Conservation (phyloP, 2,797 vertebrate genomes). For the Pantherophis vulpinus region DNA sequence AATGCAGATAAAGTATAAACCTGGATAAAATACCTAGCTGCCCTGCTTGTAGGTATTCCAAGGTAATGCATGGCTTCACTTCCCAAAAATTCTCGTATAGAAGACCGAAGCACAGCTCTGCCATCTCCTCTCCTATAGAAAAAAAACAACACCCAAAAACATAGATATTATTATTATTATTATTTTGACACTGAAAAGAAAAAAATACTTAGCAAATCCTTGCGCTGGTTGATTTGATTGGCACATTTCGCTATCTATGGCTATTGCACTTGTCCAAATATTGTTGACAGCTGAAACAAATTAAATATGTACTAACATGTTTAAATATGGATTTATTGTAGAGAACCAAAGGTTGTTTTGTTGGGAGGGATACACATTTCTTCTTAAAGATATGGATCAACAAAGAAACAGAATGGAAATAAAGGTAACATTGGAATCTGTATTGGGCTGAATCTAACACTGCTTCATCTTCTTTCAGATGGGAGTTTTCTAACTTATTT, state of each 20-base stretch:
- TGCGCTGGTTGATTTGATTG: neutral
- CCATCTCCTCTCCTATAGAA: constrained; percentile 77
- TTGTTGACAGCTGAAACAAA: neutral
- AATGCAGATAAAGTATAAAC: constrained; percentile 19
- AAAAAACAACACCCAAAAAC: constrained; percentile 21
- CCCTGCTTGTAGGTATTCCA: constrained; percentile 81
- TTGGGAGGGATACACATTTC: neutral
- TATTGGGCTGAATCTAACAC: neutral
- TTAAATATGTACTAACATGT: neutral
- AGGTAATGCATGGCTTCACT: constrained; percentile 83
- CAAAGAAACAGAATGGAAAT: neutral
- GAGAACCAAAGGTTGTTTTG: neutral
- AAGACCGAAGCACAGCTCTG: constrained; percentile 81
- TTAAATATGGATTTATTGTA: neutral
- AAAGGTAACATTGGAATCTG: neutral
- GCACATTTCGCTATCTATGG: neutral
- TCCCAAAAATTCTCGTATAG: constrained; percentile 81
- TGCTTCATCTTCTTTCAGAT: neutral
- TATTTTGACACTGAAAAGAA: constrained; percentile 1
- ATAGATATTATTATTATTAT: neutral
- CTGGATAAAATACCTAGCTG: constrained; percentile 72
- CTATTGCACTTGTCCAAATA: neutral
- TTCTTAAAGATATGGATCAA: neutral
- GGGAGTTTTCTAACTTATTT: neutral
- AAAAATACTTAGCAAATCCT: neutral